Evolutionary conservation across 2,888 invertebrate species (phyloP).

Genomic region (Augochlorella aurata): DNA sequence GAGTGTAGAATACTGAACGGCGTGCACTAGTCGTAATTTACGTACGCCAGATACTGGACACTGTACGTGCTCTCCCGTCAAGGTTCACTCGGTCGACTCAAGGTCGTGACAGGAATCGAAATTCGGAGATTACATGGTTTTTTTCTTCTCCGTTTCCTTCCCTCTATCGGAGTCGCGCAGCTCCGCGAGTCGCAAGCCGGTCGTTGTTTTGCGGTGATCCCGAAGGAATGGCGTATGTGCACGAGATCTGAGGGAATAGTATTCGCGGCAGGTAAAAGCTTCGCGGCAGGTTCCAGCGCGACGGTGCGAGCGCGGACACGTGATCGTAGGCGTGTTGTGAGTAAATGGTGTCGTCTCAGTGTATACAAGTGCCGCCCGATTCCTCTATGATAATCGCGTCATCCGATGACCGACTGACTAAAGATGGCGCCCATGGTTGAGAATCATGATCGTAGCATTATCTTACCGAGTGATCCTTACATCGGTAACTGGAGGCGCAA

Average conservation of each 20-base stretch:
- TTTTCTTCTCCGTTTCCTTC: neutral
- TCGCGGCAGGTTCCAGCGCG: constrained; percentile 1
- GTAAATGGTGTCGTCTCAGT: neutral
- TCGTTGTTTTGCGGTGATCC: neutral
- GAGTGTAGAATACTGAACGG: constrained; percentile 17
- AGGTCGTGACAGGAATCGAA: constrained; percentile 37
- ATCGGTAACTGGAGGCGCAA: constrained; percentile 70
- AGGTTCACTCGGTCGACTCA: constrained; percentile 13
- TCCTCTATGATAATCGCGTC: constrained; percentile 10
- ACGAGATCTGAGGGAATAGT: neutral
- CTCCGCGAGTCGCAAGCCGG: neutral
- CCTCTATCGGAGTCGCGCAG: neutral
- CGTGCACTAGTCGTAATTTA: constrained; percentile 65
- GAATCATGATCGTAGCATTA: constrained; percentile 54
- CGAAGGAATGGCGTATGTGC: constrained; percentile 13
- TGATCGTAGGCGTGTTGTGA: constrained; percentile 36
- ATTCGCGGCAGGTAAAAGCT: neutral
- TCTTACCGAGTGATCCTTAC: constrained; percentile 68
- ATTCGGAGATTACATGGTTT: constrained; percentile 6
- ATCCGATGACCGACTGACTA: constrained; percentile 1
- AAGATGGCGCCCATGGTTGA: constrained; percentile 72
- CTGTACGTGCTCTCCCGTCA: constrained; percentile 6
- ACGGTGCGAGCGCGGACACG: constrained; percentile 22
- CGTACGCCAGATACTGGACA: constrained; percentile 35
- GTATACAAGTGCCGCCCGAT: constrained; percentile 39